Evolutionary conservation across 2,113 vertebrate genomes (phyloP).

Genomic region (Chamaetylas fuelleborni): DNA sequence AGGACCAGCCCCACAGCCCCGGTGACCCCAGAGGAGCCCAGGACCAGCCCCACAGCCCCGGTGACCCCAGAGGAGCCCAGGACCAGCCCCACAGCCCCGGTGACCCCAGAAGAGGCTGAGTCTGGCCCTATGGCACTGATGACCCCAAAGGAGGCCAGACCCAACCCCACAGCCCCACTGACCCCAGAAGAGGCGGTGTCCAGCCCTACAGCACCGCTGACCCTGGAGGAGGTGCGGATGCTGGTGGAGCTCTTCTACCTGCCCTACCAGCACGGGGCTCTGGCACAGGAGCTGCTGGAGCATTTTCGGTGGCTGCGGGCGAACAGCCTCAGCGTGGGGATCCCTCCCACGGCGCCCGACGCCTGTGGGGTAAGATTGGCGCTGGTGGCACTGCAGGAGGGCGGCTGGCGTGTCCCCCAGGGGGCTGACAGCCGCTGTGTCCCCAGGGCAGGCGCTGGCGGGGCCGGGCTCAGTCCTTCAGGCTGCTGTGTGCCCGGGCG

Average conservation of each 20-base stretch:
- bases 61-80: not conserved
- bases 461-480: slow-evolving; percentile 70
- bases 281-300: slow-evolving; percentile 77
- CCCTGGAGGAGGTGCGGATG: slow-evolving; percentile 75
- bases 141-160: not conserved
- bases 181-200: not conserved
- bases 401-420: accelerated
- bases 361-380: not conserved
- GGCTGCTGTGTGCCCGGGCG: slow-evolving; percentile 72
- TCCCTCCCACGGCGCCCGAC: accelerated
- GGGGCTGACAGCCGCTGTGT: accelerated
- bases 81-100: accelerated
- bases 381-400: accelerated
- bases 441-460: slow-evolving; percentile 70
- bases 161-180: accelerated
- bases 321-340: slow-evolving; percentile 37
- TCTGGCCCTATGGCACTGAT: accelerated
- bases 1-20: no score
- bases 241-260: slow-evolving; percentile 85
- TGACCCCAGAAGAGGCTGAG: not conserved
- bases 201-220: slow-evolving; percentile 8
- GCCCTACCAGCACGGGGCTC: slow-evolving; percentile 74
- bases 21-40: not conserved
- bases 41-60: no score
- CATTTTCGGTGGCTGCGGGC: slow-evolving; percentile 81